Percentiles rank a stretch among this genome's conserved stretches.
phyloP scores from a whole-genome alignment of 2,888 invertebrate genomes.

The Hydrotaea diabolus region DNA sequence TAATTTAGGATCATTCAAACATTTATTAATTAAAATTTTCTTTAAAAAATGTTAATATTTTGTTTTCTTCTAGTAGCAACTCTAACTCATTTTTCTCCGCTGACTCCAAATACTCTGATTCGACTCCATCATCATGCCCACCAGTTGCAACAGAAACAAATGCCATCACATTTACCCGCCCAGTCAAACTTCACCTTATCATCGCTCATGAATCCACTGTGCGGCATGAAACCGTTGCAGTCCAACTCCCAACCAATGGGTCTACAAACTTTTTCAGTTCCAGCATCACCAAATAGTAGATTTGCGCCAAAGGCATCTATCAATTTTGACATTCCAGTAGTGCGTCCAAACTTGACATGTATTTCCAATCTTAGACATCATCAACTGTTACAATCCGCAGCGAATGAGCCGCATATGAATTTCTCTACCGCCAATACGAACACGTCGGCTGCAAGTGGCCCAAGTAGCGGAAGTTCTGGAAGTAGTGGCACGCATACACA shows the following conservation, averaged over 20 bases:
- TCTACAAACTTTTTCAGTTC: conserved; percentile 71
- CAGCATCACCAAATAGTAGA: conserved; percentile 63
- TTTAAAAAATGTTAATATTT: no score
- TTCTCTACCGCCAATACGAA: conserved; percentile 49
- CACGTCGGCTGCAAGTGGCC: conserved; percentile 11
- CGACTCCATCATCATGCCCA: conserved; percentile 76
- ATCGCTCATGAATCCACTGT: conserved; percentile 74
- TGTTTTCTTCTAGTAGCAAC: conserved; percentile 49
- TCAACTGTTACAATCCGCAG: conserved; percentile 36
- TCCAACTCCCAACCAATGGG: conserved; percentile 64
- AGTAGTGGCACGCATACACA: conserved; percentile 49
- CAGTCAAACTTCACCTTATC: conserved; percentile 69
- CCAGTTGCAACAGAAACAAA: conserved; percentile 68
- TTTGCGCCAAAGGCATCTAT: conserved; percentile 72
- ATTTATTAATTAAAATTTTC: no score
- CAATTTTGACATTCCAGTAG: conserved; percentile 72
- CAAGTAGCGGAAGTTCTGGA: conserved; percentile 29
- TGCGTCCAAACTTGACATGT: conserved; percentile 61
- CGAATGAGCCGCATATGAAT: conserved; percentile 41
- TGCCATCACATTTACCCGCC: conserved; percentile 66
- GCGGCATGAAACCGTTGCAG: conserved; percentile 75
- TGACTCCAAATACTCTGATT: conserved; percentile 73
- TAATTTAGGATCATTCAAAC: no score
- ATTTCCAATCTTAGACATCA: conserved; percentile 58
- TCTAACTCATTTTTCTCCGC: conserved; percentile 70